Conservation (phyloP, 2,888 invertebrate species). For the Diabrotica balteata region DNA sequence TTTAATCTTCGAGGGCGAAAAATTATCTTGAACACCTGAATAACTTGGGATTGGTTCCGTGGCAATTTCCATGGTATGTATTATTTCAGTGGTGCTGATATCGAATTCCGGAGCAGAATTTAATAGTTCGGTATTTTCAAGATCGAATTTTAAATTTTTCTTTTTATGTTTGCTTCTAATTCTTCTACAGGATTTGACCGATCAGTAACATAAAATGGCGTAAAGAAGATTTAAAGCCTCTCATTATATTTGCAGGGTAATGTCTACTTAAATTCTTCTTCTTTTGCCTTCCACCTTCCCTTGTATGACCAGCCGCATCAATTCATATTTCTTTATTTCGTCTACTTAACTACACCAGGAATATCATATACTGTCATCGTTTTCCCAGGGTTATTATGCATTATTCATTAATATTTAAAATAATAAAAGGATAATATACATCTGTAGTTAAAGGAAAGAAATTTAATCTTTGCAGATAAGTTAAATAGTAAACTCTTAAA, state of each 20-base stretch:
- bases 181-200: constrained; percentile 17
- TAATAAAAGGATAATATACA: too few relatives aligned
- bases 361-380: too few relatives aligned
- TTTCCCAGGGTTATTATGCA: too few relatives aligned
- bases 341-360: too few relatives aligned
- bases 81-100: constrained; percentile 21
- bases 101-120: constrained; percentile 21
- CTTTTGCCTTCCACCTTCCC: too few relatives aligned
- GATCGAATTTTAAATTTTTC: constrained; percentile 21
- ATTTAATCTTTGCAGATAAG: too few relatives aligned
- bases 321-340: too few relatives aligned
- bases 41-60: constrained; percentile 18
- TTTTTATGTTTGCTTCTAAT: constrained; percentile 4
- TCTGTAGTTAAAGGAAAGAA: too few relatives aligned
- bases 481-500: too few relatives aligned
- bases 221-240: constrained; percentile 26
- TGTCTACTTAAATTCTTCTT: too few relatives aligned
- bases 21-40: constrained; percentile 4
- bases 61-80: constrained; percentile 11
- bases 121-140: constrained; percentile 27
- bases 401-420: not conserved
- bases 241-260: constrained; percentile 15
- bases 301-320: too few relatives aligned
- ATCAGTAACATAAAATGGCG: constrained; percentile 27
- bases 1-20: constrained; percentile 10